Conservation (phyloP, 2,888 invertebrate genomes). For the Mechanitis messenoides region DNA sequence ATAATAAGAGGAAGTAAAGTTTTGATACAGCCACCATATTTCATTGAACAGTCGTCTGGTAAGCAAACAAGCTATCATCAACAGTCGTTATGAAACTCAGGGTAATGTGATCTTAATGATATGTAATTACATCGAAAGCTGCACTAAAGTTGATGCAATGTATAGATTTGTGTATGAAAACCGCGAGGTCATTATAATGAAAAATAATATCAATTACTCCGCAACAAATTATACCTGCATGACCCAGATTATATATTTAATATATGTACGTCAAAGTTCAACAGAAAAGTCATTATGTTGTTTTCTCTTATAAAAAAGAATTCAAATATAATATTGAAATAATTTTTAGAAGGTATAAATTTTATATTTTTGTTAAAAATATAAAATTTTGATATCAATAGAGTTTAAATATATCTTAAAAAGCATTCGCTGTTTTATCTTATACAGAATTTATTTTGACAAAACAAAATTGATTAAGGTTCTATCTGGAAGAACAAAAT, state of each 20-base stretch:
- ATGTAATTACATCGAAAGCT: constrained; percentile 12
- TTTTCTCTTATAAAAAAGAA: too few relatives aligned
- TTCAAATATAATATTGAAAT: too few relatives aligned
- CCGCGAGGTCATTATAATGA: constrained; percentile 3
- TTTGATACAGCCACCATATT: too few relatives aligned
- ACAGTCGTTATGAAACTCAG: background rate
- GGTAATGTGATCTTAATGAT: constrained; percentile 13
- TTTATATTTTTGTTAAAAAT: too few relatives aligned
- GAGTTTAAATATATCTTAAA: background rate
- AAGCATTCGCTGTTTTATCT: background rate
- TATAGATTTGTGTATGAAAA: constrained; percentile 2
- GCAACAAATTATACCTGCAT: constrained; percentile 6
- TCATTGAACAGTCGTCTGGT: background rate
- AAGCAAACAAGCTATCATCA: constrained; percentile 18
- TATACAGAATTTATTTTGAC: constrained; percentile 1
- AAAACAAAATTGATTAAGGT: background rate
- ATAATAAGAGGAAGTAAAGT: too few relatives aligned
- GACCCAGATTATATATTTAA: background rate
- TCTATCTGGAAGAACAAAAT: constrained; percentile 6
- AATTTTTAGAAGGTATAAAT: too few relatives aligned
- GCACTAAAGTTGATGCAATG: constrained; percentile 6
- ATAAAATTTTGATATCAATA: too few relatives aligned
- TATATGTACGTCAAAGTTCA: background rate
- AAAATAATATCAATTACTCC: background rate
- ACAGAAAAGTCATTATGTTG: background rate